Evolutionary conservation across 2,113 vertebrate species (phyloP), one percentile per base, ranked within the genome.

Genomic region (Oreochromis niloticus): DNA sequence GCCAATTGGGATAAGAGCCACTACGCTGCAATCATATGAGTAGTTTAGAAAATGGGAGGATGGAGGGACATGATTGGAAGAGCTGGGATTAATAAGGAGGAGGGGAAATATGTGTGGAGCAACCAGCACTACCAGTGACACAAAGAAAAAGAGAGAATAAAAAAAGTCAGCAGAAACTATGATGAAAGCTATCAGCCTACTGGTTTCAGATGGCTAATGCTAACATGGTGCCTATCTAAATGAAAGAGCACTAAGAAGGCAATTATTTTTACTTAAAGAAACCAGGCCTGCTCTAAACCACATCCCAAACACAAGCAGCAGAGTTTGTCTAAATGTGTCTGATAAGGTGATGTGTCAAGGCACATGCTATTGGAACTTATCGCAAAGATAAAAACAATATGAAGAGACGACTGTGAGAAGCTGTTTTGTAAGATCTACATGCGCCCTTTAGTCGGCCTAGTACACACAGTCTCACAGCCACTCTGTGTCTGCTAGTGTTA

Each of bases 381-480:
- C 1, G 2, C 39, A 73, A 27, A 73, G 39, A 6, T 22, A 73
- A 46, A 73, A 73, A 73, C 7, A 46, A 16, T 14, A 73, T 1
- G 2, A 68, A 68, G 19, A 41, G 39, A 46, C 1, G 13, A 71
- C 2, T 43, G 36, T 27, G 5, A 71, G 66, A 43, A 41, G 66
- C 39, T 16, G 36, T 71, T 3, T 71, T 41, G n/a, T 24, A 71
- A 43, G 66, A 41, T 71, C 22, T 43, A 16, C 41, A 4, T 1
- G 13, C 24, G 0, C 0, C 68, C 41, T 2, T 1, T 46, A 73
- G 68, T 46, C 39, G 46, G 68, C 39, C 22, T 66, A 4, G 9
- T 39, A 36, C 61, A 3, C 61, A 12, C 22, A 46, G 5, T 73
- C 22, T 73, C 13, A 46, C 39, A 73, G 41, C 39, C 68, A 46